Base-by-base conservation (phyloP, 2,888 invertebrate species). In the Mythimna lalbum region DNA sequence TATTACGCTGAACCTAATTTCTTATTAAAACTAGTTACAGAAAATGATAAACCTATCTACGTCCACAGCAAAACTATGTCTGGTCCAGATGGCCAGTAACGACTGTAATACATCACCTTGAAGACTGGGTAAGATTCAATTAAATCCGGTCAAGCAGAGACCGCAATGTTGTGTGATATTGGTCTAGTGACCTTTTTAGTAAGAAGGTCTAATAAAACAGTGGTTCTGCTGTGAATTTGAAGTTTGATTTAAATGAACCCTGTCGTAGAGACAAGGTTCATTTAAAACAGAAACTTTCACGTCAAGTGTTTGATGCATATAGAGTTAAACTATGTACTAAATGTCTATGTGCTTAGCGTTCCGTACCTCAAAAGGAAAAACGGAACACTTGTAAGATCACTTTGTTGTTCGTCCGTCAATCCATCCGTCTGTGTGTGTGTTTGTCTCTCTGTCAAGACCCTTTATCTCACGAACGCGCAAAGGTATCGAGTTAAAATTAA, bases 131-230 rank as follows among this genome's bases (percentile, higher is more conserved):
- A 70, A 33, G 71, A 63, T 70, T 52, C 82, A 77, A 81, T 81
- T 77, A 77, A 63, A 63, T 63, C 39, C 78, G 55, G 56, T 36
- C 78, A 71, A 61, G 72, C 72, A 57, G 19, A 57, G 60, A 50
- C 52, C 82, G 52, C 56, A 81, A 77, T 77, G 63, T 78, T 61
- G 63, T 81, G 78, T 78, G 61, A 81, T 61, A 81, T 71, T 78
- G 63, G 60, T 77, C 49, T 43, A 36, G 39, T 59, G 36, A 75
- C 61, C 78, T 77, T 57, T 60, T 53, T 52, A 52, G 52, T 76
- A 47, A 39, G 27, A 12, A 43, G 17, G 27, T 49, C 17, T 39
- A 49, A 53, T 27, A 33, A 39, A 74, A 31, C 27, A 49, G 4
- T 12, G 27, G 12, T 72, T 27, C 1, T 21, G 31, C 14, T 71